Evolutionary conservation across 2,113 vertebrate genomes (phyloP).

Genomic region (Hippocampus zosterae): DNA sequence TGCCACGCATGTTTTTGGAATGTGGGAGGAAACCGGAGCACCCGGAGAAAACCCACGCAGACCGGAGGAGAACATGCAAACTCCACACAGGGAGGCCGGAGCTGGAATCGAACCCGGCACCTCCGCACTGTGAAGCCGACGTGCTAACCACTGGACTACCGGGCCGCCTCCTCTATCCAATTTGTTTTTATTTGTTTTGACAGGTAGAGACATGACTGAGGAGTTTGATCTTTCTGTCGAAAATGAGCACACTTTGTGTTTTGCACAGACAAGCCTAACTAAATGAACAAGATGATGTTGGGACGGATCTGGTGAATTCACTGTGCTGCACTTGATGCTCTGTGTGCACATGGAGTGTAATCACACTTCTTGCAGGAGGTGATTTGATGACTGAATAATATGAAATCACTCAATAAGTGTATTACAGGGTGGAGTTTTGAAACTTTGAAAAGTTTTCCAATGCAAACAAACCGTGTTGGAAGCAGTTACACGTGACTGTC

Average conservation of each 20-base stretch:
- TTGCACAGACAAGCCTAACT: neutral
- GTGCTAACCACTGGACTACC: too few species aligned
- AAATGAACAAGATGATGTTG: neutral
- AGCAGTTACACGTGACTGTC: neutral
- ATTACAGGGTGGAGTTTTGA: conserved; percentile 18
- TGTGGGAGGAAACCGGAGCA: too few species aligned
- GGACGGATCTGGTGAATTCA: conserved; percentile 9
- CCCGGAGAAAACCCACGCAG: too few species aligned
- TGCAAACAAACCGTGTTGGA: neutral
- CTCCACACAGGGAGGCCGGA: too few species aligned
- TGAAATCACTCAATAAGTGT: conserved; percentile 27
- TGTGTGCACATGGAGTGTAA: conserved; percentile 15
- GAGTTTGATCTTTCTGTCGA: conserved; percentile 14
- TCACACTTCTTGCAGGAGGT: conserved; percentile 13
- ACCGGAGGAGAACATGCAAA: too few species aligned
- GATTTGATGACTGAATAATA: conserved; percentile 23
- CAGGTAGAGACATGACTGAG: neutral
- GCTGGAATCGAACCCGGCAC: too few species aligned
- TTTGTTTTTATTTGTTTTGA: conserved; percentile 14
- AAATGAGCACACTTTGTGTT: conserved; percentile 11
- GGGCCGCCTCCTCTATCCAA: too few species aligned
- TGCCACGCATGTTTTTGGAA: too few species aligned
- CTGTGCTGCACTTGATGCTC: neutral
- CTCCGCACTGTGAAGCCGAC: too few species aligned
- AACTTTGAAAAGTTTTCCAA: neutral